phyloP scores from a whole-genome alignment of 2,888 invertebrate species.

The Ecliptopera silaceata region DNA sequence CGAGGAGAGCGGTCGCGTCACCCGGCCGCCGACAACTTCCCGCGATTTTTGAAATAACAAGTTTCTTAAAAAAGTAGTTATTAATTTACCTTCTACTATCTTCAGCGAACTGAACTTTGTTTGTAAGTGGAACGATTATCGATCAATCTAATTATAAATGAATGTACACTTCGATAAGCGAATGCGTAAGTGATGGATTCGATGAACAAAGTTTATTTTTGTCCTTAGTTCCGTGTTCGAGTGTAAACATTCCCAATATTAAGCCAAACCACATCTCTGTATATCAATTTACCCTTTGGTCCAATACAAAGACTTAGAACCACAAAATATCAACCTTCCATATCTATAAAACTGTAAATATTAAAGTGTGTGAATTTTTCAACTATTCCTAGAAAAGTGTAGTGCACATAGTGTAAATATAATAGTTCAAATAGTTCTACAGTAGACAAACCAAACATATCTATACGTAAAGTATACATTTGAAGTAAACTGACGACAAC shows the following conservation, averaged over 20 bases:
- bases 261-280: conserved; percentile 33
- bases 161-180: conserved; percentile 47
- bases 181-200: conserved; percentile 55
- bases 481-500: conserved; percentile 45
- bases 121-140: conserved; percentile 28
- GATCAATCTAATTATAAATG: conserved; percentile 27
- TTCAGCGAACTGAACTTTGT: conserved; percentile 13
- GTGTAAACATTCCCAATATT: conserved; percentile 37
- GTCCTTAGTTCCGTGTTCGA: conserved; percentile 48
- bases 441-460: conserved; percentile 46
- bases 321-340: conserved; percentile 59
- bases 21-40: conserved; percentile 51
- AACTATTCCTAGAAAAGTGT: conserved; percentile 40
- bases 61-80: conserved; percentile 49
- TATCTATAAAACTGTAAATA: conserved; percentile 47
- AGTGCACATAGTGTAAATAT: conserved; percentile 60
- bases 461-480: conserved; percentile 32
- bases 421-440: conserved; percentile 26
- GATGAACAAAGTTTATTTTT: conserved; percentile 60
- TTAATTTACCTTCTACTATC: conserved; percentile 12
- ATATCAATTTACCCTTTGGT: conserved; percentile 55
- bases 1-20: conserved; percentile 61
- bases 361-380: conserved; percentile 47
- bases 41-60: conserved; percentile 54
- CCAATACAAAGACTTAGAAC: conserved; percentile 73